These are phyloP conservation scores for Myopa tessellatipennis DNA, from an alignment of 2,888 invertebrate species.

Conservation along the genomic window DNA sequence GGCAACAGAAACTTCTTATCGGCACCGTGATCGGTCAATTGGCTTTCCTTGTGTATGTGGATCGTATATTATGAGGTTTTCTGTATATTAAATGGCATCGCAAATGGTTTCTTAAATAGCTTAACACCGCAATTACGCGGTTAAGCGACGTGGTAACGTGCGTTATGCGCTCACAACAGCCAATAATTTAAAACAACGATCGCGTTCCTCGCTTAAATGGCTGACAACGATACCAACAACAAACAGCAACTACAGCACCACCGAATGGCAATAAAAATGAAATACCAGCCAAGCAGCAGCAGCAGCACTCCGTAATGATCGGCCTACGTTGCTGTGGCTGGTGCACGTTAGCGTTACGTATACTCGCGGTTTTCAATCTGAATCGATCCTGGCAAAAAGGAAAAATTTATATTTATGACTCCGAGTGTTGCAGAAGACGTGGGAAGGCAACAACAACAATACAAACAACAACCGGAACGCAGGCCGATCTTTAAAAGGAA, in stretches of 20 bases:
- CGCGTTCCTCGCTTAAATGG: conserved; percentile 32
- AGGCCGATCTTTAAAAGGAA: conserved; percentile 32
- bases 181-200: conserved; percentile 49
- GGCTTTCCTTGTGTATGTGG: not conserved
- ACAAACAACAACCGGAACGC: not conserved
- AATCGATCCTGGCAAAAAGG: conserved; percentile 43
- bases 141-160: not conserved
- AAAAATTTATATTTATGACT: conserved; percentile 51
- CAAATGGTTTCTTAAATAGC: conserved; percentile 35
- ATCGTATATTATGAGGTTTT: not conserved
- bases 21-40: not conserved
- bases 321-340: not conserved
- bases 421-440: conserved; percentile 17
- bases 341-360: conserved; percentile 16
- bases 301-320: not conserved
- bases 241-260: conserved; percentile 24
- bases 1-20: not conserved
- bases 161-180: conserved; percentile 12
- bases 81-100: conserved; percentile 13
- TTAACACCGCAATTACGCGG: conserved; percentile 37
- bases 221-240: conserved; percentile 29
- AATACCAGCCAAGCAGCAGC: conserved; percentile 44
- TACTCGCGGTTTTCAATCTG: conserved; percentile 15
- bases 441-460: not conserved
- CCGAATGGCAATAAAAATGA: conserved; percentile 59